Percentiles rank a stretch among this genome's conserved stretches.
Conservation (phyloP, 2,113 vertebrate genomes). For the Paedocypris sp. region DNA sequence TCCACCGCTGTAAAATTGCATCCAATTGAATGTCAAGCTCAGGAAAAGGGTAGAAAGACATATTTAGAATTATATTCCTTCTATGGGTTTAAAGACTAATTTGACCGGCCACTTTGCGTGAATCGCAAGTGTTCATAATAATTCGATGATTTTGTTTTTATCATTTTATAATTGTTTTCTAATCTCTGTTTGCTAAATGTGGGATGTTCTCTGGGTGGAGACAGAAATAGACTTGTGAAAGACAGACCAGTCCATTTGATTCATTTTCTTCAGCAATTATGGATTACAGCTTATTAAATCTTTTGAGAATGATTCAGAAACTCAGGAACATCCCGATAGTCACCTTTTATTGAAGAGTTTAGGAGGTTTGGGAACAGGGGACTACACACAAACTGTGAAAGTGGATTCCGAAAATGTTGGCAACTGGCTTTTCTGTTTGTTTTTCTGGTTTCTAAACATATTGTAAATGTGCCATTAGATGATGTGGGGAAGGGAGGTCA, state of each 20-base stretch:
- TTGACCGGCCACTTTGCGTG: no score
- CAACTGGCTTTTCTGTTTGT: background rate
- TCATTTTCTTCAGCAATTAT: background rate
- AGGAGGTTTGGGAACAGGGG: no score
- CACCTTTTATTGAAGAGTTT: no score
- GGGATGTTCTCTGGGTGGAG: background rate
- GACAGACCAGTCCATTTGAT: slow-evolving; percentile 4
- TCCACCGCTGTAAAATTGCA: background rate
- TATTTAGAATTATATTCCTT: slow-evolving; percentile 9
- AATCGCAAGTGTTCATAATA: no score
- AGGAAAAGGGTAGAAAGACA: background rate
- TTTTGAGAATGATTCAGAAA: no score
- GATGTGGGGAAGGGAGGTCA: slow-evolving; percentile 41
- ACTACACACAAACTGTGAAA: background rate
- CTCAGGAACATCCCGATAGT: no score
- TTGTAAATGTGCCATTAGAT: slow-evolving; percentile 26
- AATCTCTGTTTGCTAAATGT: background rate
- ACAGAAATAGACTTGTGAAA: slow-evolving; percentile 29
- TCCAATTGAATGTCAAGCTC: background rate
- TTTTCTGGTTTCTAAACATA: slow-evolving; percentile 18
- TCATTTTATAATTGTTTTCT: no score
- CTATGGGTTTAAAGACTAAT: no score
- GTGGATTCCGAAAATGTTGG: background rate
- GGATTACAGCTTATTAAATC: no score
- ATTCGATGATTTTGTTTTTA: no score